These are phyloP conservation scores for Synergus laeviventris DNA, from an alignment of 2,888 invertebrate species.

Conservation along the genomic window DNA sequence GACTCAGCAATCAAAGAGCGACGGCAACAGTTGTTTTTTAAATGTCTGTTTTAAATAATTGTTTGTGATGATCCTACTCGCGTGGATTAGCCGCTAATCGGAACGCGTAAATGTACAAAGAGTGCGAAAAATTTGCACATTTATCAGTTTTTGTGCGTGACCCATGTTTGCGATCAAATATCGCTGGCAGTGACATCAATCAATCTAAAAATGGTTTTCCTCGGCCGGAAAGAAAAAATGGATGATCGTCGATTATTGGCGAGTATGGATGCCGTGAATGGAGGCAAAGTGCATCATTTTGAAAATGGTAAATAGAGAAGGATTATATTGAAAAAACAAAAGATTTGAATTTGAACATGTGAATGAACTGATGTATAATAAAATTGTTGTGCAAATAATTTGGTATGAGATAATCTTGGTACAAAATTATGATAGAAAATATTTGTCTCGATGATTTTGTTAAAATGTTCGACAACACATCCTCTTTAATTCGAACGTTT, in stretches of 20 bases:
- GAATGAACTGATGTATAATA: too few relatives aligned
- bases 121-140: neutral
- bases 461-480: neutral
- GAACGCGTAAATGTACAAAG: neutral
- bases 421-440: neutral
- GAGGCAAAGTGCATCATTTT: slow-evolving; percentile 66
- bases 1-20: slow-evolving; percentile 23
- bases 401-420: slow-evolving; percentile 36
- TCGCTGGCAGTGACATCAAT: slow-evolving; percentile 5
- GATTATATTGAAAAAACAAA: neutral
- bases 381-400: neutral
- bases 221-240: slow-evolving; percentile 70
- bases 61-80: neutral
- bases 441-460: neutral
- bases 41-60: neutral
- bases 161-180: neutral
- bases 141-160: neutral
- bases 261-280: slow-evolving; percentile 70
- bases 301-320: slow-evolving; percentile 69
- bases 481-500: slow-evolving; percentile 9
- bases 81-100: neutral
- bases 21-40: slow-evolving; percentile 15
- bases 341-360: too few relatives aligned
- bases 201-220: slow-evolving; percentile 66
- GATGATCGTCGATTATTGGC: slow-evolving; percentile 70